A percentile compares a stretch with the other conserved stretches of the same genome.
These are phyloP conservation scores for Oreochromis aureus DNA, from an alignment of 2,113 vertebrate genomes.

Conservation along the genomic window DNA sequence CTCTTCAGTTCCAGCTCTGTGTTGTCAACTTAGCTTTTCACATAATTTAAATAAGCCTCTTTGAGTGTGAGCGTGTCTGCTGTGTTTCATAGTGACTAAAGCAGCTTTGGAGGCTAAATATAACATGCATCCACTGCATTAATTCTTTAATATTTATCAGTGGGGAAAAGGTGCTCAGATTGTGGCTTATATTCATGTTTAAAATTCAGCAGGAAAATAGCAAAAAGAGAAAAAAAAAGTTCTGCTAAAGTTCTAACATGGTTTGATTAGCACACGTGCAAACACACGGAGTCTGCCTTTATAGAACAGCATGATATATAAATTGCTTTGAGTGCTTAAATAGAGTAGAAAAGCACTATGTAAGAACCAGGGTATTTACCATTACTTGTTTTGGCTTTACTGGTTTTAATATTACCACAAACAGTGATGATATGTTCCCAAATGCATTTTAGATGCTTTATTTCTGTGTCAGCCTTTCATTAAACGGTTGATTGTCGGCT, in stretches of 20 bases:
- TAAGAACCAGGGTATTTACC: neutral
- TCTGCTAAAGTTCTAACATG: conserved; percentile 1
- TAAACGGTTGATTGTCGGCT: neutral
- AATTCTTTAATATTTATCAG: conserved; percentile 68
- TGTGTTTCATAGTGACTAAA: conserved; percentile 69
- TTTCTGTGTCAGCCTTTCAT: neutral
- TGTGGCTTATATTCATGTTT: conserved; percentile 27
- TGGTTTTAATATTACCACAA: neutral
- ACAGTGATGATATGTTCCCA: neutral
- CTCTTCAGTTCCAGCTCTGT: conserved; percentile 51
- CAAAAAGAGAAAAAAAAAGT: neutral
- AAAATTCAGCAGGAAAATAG: conserved; percentile 25
- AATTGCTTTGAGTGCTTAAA: neutral
- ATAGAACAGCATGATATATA: neutral
- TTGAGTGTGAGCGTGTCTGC: conserved; percentile 56
- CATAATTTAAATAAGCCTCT: conserved; percentile 78
- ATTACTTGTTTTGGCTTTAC: neutral
- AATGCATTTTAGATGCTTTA: neutral
- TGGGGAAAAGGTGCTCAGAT: conserved; percentile 47
- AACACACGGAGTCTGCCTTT: neutral
- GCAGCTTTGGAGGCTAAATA: conserved; percentile 74
- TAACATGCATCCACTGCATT: conserved; percentile 64
- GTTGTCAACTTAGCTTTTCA: conserved; percentile 71
- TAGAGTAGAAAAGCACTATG: neutral
- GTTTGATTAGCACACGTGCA: neutral